Evolutionary conservation across 2,113 vertebrate species (phyloP), one percentile per base, ranked within the genome.

Genomic region (Rattus rattus): DNA sequence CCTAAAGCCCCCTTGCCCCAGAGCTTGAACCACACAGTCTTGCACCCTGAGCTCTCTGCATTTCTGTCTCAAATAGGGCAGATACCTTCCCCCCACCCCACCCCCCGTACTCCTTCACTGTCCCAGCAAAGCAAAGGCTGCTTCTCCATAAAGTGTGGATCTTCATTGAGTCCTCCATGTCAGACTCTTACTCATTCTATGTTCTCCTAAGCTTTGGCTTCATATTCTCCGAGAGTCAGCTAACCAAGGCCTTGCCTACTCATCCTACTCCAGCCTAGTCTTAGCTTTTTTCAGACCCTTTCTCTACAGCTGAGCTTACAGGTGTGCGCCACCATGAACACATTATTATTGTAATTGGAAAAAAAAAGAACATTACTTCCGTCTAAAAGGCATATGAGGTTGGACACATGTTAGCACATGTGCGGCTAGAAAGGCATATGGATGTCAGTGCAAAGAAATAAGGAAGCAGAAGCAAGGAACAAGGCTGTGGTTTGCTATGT

Each of bases 91-190:
- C 63, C 12, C 56, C n/a, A n/a, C n/a, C n/a, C n/a, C n/a, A n/a
- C n/a, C 39, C 30, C 11, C 33, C 79, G 70, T 72, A 49, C 70
- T 39, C 61, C 43, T 39, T 67, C 43, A 26, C 20, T 69, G 30
- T 81, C 61, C 28, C 91, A 94, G 63, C 30, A n/a, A 88, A 72
- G 47, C 77, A 96, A 94, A 94, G 17, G 17, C 65, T 83, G 28
- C 47, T 73, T 93, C 52, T 94, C 49, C 43, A 77, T 76, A 73
- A 52, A 20, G 84, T 83, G 54, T n/a, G 0, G 59, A 63, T 73
- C 84, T 96, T 87, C 61, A 56, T 3, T 77, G 79, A 73, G 79
- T 83, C 49, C 77, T 72, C 67, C 28, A 39, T 59, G 9, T 85
- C 26, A 91, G 67, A 96, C 8, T 56, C 67, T 70, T 77, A 65